Conservation (phyloP, 2,113 vertebrate species). For the Silurus meridionalis region DNA sequence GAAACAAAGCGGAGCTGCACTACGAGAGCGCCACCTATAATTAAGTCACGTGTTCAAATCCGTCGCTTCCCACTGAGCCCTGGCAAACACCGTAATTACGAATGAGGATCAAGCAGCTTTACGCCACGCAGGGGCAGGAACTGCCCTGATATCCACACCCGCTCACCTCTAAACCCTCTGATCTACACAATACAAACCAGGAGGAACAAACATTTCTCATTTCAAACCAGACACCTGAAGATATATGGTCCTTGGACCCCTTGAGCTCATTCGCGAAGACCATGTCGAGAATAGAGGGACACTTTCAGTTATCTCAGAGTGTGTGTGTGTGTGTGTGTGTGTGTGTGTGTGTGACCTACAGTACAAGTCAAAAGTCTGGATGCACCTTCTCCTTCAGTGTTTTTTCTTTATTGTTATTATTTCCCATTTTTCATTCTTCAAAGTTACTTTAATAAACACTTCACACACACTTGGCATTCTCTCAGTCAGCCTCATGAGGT, state of each 20-base stretch:
- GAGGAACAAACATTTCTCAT: not conserved
- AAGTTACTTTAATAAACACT: too few relatives aligned
- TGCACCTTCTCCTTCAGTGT: too few relatives aligned
- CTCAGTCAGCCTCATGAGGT: too few relatives aligned
- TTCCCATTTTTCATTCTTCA: too few relatives aligned
- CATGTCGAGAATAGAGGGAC: too few relatives aligned
- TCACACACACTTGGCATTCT: too few relatives aligned
- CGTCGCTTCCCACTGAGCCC: constrained; percentile 15
- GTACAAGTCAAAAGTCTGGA: too few relatives aligned
- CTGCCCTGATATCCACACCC: not conserved
- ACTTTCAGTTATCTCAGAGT: too few relatives aligned
- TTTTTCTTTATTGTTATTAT: too few relatives aligned
- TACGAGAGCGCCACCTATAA: not conserved
- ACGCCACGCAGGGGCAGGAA: not conserved
- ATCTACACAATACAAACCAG: constrained; percentile 6
- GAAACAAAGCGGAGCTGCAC: not conserved
- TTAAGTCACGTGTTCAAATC: constrained; percentile 5
- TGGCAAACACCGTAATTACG: constrained; percentile 14
- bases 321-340: too few relatives aligned
- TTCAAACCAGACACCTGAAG: not conserved
- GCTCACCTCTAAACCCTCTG: not conserved
- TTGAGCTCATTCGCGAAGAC: not conserved
- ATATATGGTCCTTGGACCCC: not conserved
- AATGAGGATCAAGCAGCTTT: not conserved
- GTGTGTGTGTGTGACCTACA: too few relatives aligned